phyloP scores from a whole-genome alignment of 2,113 vertebrate species.

The Aptenodytes forsteri region DNA sequence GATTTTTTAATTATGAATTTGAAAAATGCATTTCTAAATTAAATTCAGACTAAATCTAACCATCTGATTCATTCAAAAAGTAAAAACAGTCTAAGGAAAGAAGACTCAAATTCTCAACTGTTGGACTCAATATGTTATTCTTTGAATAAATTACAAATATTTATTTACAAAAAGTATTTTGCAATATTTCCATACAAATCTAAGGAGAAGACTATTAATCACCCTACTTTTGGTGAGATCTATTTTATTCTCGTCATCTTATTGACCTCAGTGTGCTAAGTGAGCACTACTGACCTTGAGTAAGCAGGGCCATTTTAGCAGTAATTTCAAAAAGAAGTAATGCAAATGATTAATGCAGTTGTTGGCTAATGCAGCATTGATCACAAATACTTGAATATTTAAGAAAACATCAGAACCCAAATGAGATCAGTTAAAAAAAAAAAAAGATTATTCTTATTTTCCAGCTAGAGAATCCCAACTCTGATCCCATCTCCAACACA shows the following conservation, averaged over 20 bases:
- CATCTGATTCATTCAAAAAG: background rate
- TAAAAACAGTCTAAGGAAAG: background rate
- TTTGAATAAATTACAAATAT: background rate
- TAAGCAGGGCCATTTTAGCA: background rate
- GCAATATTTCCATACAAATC: background rate
- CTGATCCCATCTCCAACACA: background rate
- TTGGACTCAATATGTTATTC: background rate
- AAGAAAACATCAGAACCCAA: background rate
- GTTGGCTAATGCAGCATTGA: background rate
- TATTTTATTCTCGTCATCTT: background rate
- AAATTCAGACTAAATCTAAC: background rate
- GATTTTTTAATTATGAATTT: background rate
- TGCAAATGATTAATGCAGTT: background rate
- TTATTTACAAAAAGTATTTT: background rate
- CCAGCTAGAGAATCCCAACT: background rate
- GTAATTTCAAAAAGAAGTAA: background rate
- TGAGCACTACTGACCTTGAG: background rate
- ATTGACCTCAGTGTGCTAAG: background rate
- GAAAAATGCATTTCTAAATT: background rate
- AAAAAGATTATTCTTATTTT: background rate
- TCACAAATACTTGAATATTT: background rate
- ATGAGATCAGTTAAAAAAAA: background rate
- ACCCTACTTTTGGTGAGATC: background rate
- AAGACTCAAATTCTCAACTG: background rate
- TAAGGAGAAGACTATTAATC: background rate